Evolutionary conservation across 1,140 invertebrate genomes (phyloP).

Genomic region (Drosophila pruinosa): DNA sequence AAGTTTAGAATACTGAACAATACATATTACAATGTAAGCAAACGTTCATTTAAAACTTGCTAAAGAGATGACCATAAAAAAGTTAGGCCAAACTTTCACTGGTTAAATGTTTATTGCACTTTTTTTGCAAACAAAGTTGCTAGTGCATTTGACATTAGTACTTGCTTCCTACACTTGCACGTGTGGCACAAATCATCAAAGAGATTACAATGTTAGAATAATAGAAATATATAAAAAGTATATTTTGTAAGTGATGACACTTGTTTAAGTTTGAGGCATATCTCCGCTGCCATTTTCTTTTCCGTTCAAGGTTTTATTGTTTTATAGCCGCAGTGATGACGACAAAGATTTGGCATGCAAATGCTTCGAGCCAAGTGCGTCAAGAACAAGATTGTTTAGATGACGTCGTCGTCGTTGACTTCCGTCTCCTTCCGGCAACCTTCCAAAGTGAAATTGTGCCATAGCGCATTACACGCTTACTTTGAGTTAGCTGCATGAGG

Average conservation of each 20-base stretch:
- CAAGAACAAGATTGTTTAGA: constrained; percentile 10
- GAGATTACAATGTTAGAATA: constrained; percentile 9
- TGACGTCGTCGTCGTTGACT: neutral
- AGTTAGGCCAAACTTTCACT: constrained; percentile 7
- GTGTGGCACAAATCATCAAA: neutral
- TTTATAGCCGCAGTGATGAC: constrained; percentile 27
- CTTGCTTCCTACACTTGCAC: neutral
- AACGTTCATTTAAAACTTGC: constrained; percentile 11
- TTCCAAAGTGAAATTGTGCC: constrained; percentile 11
- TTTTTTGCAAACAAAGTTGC: constrained; percentile 48
- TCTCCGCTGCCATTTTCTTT: neutral
- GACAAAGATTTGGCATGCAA: constrained; percentile 8
- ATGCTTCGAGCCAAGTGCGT: neutral
- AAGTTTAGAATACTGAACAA: constrained; percentile 20
- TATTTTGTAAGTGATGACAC: neutral
- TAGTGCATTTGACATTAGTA: neutral
- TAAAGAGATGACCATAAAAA: constrained; percentile 27
- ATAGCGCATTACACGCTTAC: constrained; percentile 48
- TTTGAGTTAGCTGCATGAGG: constrained; percentile 25
- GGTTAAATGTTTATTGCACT: constrained; percentile 28
- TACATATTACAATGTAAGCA: constrained; percentile 6
- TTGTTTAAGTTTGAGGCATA: neutral
- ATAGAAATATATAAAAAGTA: neutral
- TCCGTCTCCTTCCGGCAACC: neutral
- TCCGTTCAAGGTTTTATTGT: constrained; percentile 10